Conservation (phyloP, 35 echinoderm and acorn worm genomes). For the Anneissia japonica region DNA sequence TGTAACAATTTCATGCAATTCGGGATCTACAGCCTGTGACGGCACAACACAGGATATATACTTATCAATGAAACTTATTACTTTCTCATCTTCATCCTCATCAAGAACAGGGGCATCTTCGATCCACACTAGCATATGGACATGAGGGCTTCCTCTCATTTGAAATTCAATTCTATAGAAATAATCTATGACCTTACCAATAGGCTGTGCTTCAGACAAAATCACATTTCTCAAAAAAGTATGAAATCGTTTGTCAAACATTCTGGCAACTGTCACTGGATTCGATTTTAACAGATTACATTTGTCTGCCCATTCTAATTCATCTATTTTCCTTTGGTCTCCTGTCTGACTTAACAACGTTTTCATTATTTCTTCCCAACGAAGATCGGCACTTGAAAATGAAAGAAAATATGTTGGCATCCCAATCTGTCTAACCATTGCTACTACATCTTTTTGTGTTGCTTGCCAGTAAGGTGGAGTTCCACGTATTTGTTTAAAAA, state of each 20-base stretch:
- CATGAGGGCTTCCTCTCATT: conserved; percentile 31
- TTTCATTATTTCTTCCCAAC: conserved; percentile 51
- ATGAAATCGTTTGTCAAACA: conserved; percentile 59
- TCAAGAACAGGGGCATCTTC: conserved; percentile 39
- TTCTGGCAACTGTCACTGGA: conserved; percentile 58
- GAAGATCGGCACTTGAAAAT: conserved; percentile 39
- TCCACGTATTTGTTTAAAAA: conserved; percentile 59
- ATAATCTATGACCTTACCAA: conserved; percentile 43
- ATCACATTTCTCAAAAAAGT: conserved; percentile 49
- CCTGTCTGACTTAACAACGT: conserved; percentile 27
- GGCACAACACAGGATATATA: conserved; percentile 36
- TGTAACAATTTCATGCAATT: conserved; percentile 41
- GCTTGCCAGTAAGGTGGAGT: conserved; percentile 68
- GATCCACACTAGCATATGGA: conserved; percentile 44
- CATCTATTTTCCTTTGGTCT: conserved; percentile 2
- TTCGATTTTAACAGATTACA: conserved; percentile 40
- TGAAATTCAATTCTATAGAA: conserved; percentile 60
- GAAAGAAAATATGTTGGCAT: conserved; percentile 47
- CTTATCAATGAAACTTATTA: conserved; percentile 49
- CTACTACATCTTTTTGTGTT: conserved; percentile 44
- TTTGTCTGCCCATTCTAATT: conserved; percentile 47
- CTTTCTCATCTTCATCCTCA: conserved; percentile 30
- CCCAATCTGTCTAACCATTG: conserved; percentile 63
- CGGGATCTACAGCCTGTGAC: conserved; percentile 20
- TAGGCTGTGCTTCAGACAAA: conserved; percentile 17